These are phyloP conservation scores for Lepus townsendii DNA, from an alignment of 2,797 vertebrate species.

Conservation along the genomic window DNA sequence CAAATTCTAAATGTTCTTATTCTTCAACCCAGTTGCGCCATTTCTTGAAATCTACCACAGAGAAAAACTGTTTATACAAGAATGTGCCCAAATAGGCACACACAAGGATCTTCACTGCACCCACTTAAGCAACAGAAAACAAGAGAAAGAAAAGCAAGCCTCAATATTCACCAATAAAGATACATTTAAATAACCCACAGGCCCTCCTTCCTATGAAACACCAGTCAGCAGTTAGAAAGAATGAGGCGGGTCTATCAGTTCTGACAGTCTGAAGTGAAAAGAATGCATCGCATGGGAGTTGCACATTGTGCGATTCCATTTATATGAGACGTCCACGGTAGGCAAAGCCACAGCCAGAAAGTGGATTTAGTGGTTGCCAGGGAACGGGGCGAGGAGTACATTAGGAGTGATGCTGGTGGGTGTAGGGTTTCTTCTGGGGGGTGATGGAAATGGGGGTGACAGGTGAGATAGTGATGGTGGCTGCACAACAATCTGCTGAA, in stretches of 20 bases:
- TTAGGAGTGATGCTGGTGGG: neutral
- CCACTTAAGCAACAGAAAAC: neutral
- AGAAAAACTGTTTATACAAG: neutral
- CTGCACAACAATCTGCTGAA: neutral
- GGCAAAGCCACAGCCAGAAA: neutral
- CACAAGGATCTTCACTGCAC: neutral
- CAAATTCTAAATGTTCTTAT: neutral
- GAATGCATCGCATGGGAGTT: neutral
- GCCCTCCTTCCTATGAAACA: neutral
- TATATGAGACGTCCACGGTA: neutral
- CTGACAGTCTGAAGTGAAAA: constrained; percentile 40
- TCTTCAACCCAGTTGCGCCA: neutral
- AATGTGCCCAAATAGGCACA: neutral
- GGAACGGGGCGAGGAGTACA: too few species aligned
- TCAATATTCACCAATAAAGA: constrained; percentile 20
- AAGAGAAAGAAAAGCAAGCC: constrained; percentile 39
- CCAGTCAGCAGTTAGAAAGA: neutral
- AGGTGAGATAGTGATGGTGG: neutral
- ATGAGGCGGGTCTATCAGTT: neutral
- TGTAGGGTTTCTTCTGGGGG: neutral
- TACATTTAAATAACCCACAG: neutral
- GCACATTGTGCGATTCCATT: neutral
- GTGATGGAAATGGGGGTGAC: neutral
- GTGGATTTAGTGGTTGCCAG: neutral
- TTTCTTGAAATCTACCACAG: constrained; percentile 11